Percentiles rank a stretch among this genome's conserved stretches.
Evolutionary conservation across 1,140 invertebrate species (phyloP).

Genomic region (Drosophila leontia): DNA sequence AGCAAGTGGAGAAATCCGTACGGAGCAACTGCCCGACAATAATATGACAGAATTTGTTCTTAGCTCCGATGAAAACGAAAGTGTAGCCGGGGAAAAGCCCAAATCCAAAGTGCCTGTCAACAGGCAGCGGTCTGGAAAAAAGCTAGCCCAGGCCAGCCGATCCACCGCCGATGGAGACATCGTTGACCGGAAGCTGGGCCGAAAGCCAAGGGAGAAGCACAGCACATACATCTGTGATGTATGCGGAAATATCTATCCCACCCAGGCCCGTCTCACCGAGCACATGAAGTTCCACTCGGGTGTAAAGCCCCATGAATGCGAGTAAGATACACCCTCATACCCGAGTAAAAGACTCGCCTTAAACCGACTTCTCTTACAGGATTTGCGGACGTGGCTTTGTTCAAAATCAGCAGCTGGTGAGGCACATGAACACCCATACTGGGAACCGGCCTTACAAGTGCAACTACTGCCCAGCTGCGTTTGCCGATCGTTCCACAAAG

Average conservation of each 20-base stretch:
- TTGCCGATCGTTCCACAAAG: conserved; percentile 88
- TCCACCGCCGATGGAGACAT: background rate
- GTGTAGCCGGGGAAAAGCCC: conserved; percentile 5
- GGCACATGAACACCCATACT: conserved; percentile 82
- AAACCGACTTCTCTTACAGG: conserved; percentile 25
- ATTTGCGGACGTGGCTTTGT: conserved; percentile 79
- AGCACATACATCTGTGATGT: conserved; percentile 76
- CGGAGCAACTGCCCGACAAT: conserved; percentile 1
- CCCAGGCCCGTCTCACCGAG: conserved; percentile 72
- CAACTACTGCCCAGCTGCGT: conserved; percentile 89
- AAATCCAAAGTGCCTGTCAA: conserved; percentile 1
- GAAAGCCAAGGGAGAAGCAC: conserved; percentile 62
- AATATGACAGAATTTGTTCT: conserved; percentile 32
- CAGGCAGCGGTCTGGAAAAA: conserved; percentile 18
- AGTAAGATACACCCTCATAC: conserved; percentile 50
- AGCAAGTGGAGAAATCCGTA: background rate
- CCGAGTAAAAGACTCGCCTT: background rate
- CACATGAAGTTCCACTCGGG: conserved; percentile 81
- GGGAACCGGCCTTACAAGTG: conserved; percentile 88
- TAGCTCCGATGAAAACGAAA: conserved; percentile 52
- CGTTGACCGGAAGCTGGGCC: conserved; percentile 52
- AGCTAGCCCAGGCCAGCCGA: background rate
- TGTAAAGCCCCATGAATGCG: conserved; percentile 79
- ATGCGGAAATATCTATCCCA: conserved; percentile 79
- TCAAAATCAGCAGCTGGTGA: conserved; percentile 74